Base-by-base conservation (phyloP, 2,888 invertebrate species). In the Papilio protenor region DNA sequence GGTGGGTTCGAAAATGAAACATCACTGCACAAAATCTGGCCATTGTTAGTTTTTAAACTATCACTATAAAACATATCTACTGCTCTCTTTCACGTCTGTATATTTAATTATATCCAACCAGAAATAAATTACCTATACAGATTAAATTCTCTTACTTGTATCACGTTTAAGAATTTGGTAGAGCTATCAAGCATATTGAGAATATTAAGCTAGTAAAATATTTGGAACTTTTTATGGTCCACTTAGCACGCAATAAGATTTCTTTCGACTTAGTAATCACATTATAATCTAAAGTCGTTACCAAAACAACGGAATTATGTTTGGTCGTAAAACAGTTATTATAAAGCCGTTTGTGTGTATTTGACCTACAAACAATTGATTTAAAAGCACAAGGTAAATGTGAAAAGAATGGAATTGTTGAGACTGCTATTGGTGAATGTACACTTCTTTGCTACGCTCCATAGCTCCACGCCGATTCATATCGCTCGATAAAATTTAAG, bases 261-360 rank as follows among this genome's bases (percentile, higher is more conserved):
- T 73, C 55, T 57, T 73, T 73, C n/a, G 66, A 40, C 18, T 55
- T 21, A 66, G 64, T 73, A 66, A 77, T 69, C 59, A 77, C 76
- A 76, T 47, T 59, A 76, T 76, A 72, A 77, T 73, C 57, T 57
- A 47, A 45, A 45, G 52, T 77, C 69, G 45, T 73, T 73, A 69
- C 73, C 57, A 77, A 73, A 64, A 57, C 23, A 71, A 49, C 71
- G 61, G 33, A 74, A 18, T 57, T 59, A 59, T 45, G 74, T 61
- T 74, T 49, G 59, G 70, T 78, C 71, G 40, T 75, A 78, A 77
- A 75, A 78, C 74, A 78, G 61, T 61, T 78, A 78, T 78, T 77
- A 77, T 69, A 75, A 78, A 71, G 61, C 40, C 71, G 75, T 78
- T 75, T 49, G 70, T 33, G 27, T 49, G 70, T 40, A 64, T 70